Conservation (phyloP, 2,797 vertebrate genomes). For the Hoplostethus atlanticus region DNA sequence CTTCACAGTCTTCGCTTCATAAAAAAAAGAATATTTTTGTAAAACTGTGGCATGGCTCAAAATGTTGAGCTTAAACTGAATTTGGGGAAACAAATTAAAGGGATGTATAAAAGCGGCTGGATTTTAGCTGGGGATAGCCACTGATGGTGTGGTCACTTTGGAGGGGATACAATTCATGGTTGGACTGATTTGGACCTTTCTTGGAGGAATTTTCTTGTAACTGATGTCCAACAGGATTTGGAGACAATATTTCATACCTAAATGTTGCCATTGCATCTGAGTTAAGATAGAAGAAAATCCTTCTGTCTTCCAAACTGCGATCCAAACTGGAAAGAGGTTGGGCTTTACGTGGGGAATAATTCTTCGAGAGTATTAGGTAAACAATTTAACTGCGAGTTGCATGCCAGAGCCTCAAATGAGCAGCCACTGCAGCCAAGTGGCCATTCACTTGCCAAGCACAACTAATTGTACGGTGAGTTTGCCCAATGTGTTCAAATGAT, state of each 20-base stretch:
- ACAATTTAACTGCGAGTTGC: constrained; percentile 62
- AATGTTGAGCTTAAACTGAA: constrained; percentile 21
- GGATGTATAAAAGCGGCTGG: constrained; percentile 20
- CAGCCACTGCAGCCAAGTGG: constrained; percentile 70
- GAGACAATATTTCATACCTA: constrained; percentile 48
- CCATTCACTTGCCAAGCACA: constrained; percentile 69
- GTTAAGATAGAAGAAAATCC: constrained; percentile 57
- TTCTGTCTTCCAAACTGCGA: constrained; percentile 24
- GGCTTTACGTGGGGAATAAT: constrained; percentile 60
- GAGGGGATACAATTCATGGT: constrained; percentile 26
- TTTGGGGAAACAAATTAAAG: constrained; percentile 14
- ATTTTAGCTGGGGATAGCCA: constrained; percentile 31
- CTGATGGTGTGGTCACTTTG: constrained; percentile 42
- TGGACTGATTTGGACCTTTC: constrained; percentile 18
- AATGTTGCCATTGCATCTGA: constrained; percentile 57
- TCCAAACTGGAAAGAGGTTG: constrained; percentile 62
- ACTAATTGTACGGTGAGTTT: constrained; percentile 77
- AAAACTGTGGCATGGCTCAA: background rate
- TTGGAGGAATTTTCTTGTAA: constrained; percentile 21
- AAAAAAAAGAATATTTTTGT: too few species aligned
- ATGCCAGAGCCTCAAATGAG: constrained; percentile 78
- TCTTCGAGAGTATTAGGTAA: constrained; percentile 76
- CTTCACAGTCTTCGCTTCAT: too few species aligned
- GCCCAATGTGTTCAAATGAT: constrained; percentile 68
- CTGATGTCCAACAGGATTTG: constrained; percentile 14